These are phyloP conservation scores for Ranitomeya variabilis DNA, from an alignment of 2,113 vertebrate species.

Conservation along the genomic window DNA sequence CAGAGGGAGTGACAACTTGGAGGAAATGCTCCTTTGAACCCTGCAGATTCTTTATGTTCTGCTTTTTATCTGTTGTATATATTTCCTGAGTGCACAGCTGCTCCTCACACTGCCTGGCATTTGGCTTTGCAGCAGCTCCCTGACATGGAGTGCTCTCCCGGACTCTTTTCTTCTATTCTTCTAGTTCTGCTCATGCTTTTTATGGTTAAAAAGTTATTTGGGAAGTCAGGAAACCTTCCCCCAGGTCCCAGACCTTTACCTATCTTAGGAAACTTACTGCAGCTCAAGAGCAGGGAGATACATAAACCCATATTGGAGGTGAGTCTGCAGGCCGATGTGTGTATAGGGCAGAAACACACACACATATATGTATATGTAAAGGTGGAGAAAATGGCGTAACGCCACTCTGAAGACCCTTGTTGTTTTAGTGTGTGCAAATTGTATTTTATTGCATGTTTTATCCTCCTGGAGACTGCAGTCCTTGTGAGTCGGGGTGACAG, in stretches of 20 bases:
- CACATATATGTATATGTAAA: too few relatives aligned
- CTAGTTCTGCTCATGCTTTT: conserved; percentile 6
- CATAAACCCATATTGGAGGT: conserved; percentile 10
- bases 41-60: conserved; percentile 10
- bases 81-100: not conserved
- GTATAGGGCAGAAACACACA: too few relatives aligned
- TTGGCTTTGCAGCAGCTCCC: not conserved
- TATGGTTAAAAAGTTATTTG: not conserved
- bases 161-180: not conserved
- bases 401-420: too few relatives aligned
- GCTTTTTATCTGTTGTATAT: not conserved
- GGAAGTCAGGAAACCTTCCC: conserved; percentile 32
- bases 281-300: conserved; percentile 28
- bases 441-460: too few relatives aligned
- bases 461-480: too few relatives aligned
- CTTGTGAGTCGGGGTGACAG: too few relatives aligned
- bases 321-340: not conserved
- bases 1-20: conserved; percentile 19
- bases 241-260: conserved; percentile 27
- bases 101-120: not conserved
- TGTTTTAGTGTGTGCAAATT: too few relatives aligned
- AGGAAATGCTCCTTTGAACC: conserved; percentile 40
- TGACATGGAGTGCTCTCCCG: conserved; percentile 14
- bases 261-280: conserved; percentile 28
- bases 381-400: too few relatives aligned